phyloP scores from a whole-genome alignment of 2,113 vertebrate genomes.

The Pionites leucogaster region DNA sequence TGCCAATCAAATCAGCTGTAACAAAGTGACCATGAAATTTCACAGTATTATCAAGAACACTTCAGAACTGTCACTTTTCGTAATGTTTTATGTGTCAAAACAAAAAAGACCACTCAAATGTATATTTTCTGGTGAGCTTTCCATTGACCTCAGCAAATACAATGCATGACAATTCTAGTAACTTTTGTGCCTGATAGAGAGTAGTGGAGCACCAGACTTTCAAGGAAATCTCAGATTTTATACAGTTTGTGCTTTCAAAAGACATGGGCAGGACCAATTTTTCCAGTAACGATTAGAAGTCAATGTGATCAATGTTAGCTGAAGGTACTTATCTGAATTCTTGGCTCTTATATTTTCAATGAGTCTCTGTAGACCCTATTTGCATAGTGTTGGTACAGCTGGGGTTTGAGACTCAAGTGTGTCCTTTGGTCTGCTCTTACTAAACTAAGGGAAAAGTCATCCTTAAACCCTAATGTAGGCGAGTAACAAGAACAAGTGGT shows the following conservation, averaged over 20 bases:
- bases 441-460: not conserved
- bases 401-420: not conserved
- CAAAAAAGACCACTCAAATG: not conserved
- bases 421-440: not conserved
- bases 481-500: not conserved
- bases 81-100: not conserved
- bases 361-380: not conserved
- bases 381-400: not conserved
- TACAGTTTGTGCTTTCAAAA: not conserved
- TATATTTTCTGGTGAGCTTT: not conserved
- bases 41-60: not conserved
- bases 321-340: not conserved
- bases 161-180: not conserved
- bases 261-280: not conserved
- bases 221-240: not conserved
- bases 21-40: conserved; percentile 31
- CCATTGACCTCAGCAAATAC: not conserved
- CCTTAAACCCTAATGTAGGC: not conserved
- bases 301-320: not conserved
- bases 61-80: not conserved
- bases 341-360: not conserved
- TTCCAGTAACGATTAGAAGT: not conserved
- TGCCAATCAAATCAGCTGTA: conserved; percentile 32
- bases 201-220: not conserved
- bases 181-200: not conserved